Evolutionary conservation across 2,797 vertebrate species (phyloP).

Genomic region (Ctenochaetus hawaiiensis): DNA sequence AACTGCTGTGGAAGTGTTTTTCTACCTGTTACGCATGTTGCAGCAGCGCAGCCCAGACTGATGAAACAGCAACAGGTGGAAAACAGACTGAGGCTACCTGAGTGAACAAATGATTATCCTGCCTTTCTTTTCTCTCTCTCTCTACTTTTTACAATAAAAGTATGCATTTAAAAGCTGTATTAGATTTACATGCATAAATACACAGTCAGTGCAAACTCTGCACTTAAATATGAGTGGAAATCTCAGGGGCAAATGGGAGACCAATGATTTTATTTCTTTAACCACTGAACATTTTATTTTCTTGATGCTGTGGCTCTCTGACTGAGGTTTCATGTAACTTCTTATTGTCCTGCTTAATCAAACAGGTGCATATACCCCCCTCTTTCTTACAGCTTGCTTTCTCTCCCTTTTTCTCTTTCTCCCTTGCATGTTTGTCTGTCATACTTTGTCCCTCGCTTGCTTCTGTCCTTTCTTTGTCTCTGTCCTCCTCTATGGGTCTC

Average conservation of each 20-base stretch:
- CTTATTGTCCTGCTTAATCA: constrained; percentile 63
- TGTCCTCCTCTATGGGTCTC: constrained; percentile 43
- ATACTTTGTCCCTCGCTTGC: constrained; percentile 65
- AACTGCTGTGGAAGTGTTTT: constrained; percentile 14
- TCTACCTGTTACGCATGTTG: constrained; percentile 61
- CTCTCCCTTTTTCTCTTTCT: constrained; percentile 80
- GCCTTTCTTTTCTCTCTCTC: neutral
- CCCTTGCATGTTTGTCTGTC: constrained; percentile 84
- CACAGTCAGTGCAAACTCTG: constrained; percentile 6
- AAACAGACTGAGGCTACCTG: neutral
- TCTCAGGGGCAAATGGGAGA: constrained; percentile 9
- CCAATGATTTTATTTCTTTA: neutral
- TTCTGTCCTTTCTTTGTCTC: constrained; percentile 35
- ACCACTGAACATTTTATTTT: constrained; percentile 22
- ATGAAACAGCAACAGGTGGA: constrained; percentile 71
- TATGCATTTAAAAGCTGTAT: neutral
- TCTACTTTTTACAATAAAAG: constrained; percentile 5
- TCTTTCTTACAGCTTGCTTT: constrained; percentile 84
- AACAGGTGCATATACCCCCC: constrained; percentile 71
- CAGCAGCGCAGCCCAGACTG: constrained; percentile 41
- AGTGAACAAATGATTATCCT: neutral
- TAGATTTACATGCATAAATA: neutral
- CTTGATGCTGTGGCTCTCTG: constrained; percentile 15
- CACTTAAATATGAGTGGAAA: neutral
- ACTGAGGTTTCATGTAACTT: constrained; percentile 53